Evolutionary conservation across 2,113 vertebrate species (phyloP).

Genomic region (Mungos mungo): DNA sequence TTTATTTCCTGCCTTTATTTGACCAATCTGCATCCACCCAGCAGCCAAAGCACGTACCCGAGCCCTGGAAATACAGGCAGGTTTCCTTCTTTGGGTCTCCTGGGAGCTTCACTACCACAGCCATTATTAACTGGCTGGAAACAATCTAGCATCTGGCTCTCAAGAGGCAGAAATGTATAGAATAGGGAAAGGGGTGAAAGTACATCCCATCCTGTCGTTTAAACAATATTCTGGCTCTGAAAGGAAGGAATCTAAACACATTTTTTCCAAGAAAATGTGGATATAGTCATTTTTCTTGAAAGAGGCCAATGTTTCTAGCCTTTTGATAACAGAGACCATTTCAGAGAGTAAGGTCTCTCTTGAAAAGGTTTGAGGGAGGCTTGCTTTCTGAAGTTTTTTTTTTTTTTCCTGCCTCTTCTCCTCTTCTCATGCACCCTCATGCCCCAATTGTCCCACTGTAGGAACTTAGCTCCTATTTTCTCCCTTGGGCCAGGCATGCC

Average conservation of each 20-base stretch:
- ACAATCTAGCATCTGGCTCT: constrained; percentile 61
- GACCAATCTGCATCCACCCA: not conserved
- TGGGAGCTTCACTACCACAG: not conserved
- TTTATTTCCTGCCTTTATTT: constrained; percentile 52
- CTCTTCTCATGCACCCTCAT: fast-evolving
- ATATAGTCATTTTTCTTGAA: constrained; percentile 7
- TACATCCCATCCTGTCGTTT: not conserved
- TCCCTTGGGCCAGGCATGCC: not conserved
- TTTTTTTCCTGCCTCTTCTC: not conserved
- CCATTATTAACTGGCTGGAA: constrained; percentile 59
- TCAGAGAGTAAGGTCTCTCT: not conserved
- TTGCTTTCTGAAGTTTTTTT: not conserved
- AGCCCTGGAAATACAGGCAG: not conserved
- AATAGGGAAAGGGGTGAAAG: constrained; percentile 33
- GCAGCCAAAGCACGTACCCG: not conserved
- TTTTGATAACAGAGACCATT: constrained; percentile 27
- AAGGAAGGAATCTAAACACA: not conserved
- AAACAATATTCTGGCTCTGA: constrained; percentile 38
- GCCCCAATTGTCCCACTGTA: not conserved
- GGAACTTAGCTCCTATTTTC: not conserved
- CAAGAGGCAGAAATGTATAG: constrained; percentile 14
- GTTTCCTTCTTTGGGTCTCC: not conserved
- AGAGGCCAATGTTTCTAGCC: not conserved
- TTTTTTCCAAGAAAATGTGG: constrained; percentile 47
- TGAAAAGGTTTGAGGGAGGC: not conserved